phyloP scores from a whole-genome alignment of 30 jellyfish, hydroid and myxozoan genomes.

The Pseudorhiza aurosa region DNA sequence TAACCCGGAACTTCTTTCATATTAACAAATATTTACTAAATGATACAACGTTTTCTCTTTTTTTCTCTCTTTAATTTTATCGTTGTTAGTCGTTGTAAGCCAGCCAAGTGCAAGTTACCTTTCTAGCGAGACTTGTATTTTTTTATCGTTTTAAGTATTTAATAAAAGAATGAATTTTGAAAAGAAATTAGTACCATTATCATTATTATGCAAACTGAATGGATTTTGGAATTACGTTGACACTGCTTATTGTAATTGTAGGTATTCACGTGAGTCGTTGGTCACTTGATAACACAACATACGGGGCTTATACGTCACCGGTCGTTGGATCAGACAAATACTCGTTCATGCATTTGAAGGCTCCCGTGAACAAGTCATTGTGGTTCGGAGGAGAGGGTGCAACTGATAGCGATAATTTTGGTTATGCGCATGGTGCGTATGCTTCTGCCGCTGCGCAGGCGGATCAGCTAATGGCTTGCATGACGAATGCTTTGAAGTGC shows the following conservation, averaged over 20 bases:
- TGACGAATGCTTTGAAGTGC: slow-evolving; percentile 38
- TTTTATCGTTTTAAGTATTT: no score
- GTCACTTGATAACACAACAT: slow-evolving; percentile 56
- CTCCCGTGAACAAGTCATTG: slow-evolving; percentile 50
- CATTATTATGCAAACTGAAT: no score
- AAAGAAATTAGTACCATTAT: no score
- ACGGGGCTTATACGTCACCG: slow-evolving; percentile 59
- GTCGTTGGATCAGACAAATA: slow-evolving; percentile 53
- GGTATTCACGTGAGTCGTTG: slow-evolving; percentile 61
- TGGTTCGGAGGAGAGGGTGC: slow-evolving; percentile 84
- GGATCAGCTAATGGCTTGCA: slow-evolving; percentile 29
- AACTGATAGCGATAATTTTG: slow-evolving; percentile 41
- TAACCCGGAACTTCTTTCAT: no score
- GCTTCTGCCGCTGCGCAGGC: slow-evolving; percentile 11
- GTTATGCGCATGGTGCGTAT: slow-evolving; percentile 65
- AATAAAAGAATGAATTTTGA: no score
- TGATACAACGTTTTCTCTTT: no score
- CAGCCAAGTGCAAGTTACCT: no score
- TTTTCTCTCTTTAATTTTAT: no score
- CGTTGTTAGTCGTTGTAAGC: no score
- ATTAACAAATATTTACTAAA: no score
- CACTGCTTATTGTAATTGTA: not conserved
- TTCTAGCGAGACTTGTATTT: no score
- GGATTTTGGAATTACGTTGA: no score
- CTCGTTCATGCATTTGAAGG: slow-evolving; percentile 30